Conservation (phyloP, 1,140 invertebrate genomes). For the Drosophila melanogaster region Release_6_plus_ISO1_MT NT_037436.4:11468001-11468500, state of each 20-base stretch:
- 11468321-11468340: conserved; percentile 50
- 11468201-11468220: conserved; percentile 10
- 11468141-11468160: conserved; percentile 38
- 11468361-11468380: conserved; percentile 75
- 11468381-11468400: conserved; percentile 72
- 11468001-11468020: too few relatives aligned
- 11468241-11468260: conserved; percentile 1
- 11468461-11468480: conserved; percentile 73
- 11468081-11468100: neutral
- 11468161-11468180: conserved; percentile 4
- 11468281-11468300: too few relatives aligned
- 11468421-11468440: conserved; percentile 78
- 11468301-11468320: conserved; percentile 2
- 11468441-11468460: conserved; percentile 51
- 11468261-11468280: neutral
- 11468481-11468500: conserved; percentile 61
- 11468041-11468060: too few relatives aligned
- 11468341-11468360: conserved; percentile 74
- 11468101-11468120: conserved; percentile 24
- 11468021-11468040: too few relatives aligned
- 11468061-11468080: neutral
- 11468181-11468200: conserved; percentile 21
- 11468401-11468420: conserved; percentile 79
- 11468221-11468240: too few relatives aligned
- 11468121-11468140: conserved; percentile 36